Evolutionary conservation across 2,113 vertebrate species (phyloP).

Genomic region (Axis porcinus): DNA sequence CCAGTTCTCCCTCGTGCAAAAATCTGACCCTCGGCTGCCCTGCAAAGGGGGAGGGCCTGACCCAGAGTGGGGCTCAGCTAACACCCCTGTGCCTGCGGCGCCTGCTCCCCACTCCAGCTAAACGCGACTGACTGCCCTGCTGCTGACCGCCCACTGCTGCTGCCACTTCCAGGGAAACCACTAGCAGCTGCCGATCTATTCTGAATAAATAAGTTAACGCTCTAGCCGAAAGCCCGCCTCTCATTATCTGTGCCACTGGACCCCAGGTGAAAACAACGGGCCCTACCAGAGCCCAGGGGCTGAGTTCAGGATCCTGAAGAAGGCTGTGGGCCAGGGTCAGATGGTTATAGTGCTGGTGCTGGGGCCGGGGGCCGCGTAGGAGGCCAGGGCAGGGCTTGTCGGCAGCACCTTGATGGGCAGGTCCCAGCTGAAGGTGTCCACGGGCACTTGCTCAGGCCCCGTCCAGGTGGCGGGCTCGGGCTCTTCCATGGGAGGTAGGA

Average conservation of each 20-base stretch:
- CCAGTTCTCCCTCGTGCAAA: slow-evolving; percentile 89
- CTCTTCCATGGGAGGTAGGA: slow-evolving; percentile 87
- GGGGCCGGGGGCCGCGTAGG: slow-evolving; percentile 91
- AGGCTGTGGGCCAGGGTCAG: slow-evolving; percentile 73
- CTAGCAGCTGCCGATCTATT: slow-evolving; percentile 71
- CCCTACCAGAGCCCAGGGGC: not conserved
- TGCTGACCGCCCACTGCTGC: slow-evolving; percentile 62
- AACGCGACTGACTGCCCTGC: not conserved
- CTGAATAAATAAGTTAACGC: slow-evolving; percentile 66
- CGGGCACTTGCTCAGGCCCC: slow-evolving; percentile 91
- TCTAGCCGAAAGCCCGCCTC: slow-evolving; percentile 42
- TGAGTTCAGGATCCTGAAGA: not conserved
- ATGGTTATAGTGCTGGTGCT: slow-evolving; percentile 93
- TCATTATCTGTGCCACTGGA: not conserved
- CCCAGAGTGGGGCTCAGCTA: slow-evolving; percentile 79
- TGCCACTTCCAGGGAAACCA: slow-evolving; percentile 80
- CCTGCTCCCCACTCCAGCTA: slow-evolving; percentile 58
- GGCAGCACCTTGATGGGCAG: slow-evolving; percentile 96
- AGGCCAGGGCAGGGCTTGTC: slow-evolving; percentile 93
- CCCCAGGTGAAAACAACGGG: not conserved
- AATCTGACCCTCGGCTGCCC: slow-evolving; percentile 86
- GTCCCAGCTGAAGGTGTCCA: slow-evolving; percentile 99
- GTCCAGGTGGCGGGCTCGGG: slow-evolving; percentile 90
- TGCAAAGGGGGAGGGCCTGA: slow-evolving; percentile 81
- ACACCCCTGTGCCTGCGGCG: slow-evolving; percentile 65